Percentiles rank a stretch among this genome's conserved stretches.
Conservation (phyloP, 2,113 vertebrate species). For the Stictonetta naevosa region DNA sequence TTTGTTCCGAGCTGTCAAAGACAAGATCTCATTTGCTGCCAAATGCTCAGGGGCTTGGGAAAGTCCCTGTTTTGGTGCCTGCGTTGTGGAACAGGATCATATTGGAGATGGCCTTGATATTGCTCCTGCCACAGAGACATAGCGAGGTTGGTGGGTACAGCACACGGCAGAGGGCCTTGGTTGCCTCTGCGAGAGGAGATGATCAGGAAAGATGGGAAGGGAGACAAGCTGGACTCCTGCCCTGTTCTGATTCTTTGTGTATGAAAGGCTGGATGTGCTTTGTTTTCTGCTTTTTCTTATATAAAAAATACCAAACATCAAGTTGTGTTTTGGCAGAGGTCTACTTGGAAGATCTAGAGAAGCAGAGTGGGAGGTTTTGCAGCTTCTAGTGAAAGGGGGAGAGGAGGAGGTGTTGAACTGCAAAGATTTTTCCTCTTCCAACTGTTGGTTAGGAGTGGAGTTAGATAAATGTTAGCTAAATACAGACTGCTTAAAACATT, state of each 20-base stretch:
- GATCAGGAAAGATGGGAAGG: not conserved
- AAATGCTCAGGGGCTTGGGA: not conserved
- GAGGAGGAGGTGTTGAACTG: slow-evolving; percentile 64
- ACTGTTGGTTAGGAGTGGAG: slow-evolving; percentile 56
- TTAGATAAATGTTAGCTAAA: slow-evolving; percentile 69
- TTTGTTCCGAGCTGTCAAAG: not conserved
- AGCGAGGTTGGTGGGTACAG: not conserved
- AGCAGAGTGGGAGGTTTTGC: slow-evolving; percentile 60
- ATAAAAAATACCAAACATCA: not conserved
- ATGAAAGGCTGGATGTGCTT: slow-evolving; percentile 33
- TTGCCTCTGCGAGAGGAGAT: not conserved
- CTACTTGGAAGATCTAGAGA: slow-evolving; percentile 3
- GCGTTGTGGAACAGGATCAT: not conserved
- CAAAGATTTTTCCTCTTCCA: slow-evolving; percentile 62
- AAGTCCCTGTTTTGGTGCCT: not conserved
- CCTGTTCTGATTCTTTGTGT: slow-evolving; percentile 48
- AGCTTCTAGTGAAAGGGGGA: slow-evolving; percentile 46
- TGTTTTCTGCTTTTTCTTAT: slow-evolving; percentile 49
- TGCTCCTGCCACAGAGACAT: not conserved
- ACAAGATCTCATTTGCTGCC: not conserved
- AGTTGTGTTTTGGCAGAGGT: slow-evolving; percentile 58
- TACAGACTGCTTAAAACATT: slow-evolving; percentile 57
- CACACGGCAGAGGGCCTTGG: not conserved
- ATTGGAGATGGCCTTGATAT: not conserved
- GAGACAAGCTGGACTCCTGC: slow-evolving; percentile 23